phyloP scores from a whole-genome alignment of 2,888 invertebrate genomes.

The Octonoba sinensis region DNA sequence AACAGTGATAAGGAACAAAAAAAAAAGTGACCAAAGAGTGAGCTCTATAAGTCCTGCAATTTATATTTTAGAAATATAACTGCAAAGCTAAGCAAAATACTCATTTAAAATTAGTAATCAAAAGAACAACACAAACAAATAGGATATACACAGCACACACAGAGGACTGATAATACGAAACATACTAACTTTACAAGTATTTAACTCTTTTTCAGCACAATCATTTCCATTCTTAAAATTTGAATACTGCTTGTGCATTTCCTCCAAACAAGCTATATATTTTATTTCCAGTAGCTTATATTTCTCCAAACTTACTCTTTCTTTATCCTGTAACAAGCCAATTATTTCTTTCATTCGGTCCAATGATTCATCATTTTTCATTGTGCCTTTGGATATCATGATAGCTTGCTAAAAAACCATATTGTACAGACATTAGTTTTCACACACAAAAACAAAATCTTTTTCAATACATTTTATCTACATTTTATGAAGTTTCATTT shows the following conservation, averaged over 20 bases:
- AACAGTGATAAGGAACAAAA: no score
- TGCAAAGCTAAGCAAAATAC: no score
- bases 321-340: neutral
- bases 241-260: constrained; percentile 1
- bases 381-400: constrained; percentile 2
- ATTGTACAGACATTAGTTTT: neutral
- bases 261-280: no score
- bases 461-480: neutral
- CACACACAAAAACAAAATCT: neutral
- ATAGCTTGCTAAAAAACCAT: constrained; percentile 2
- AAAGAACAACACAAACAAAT: no score
- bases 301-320: no score
- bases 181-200: neutral
- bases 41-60: no score
- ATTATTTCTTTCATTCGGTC: constrained; percentile 3
- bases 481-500: constrained; percentile 2
- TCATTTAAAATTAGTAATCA: no score
- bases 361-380: constrained; percentile 10
- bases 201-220: neutral
- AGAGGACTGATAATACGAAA: no score
- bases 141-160: no score
- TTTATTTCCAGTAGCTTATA: no score
- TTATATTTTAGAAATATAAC: no score
- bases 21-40: no score
- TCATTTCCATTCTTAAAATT: neutral